Conservation (phyloP, 2,113 vertebrate genomes). For the Cryptotis parvus region DNA sequence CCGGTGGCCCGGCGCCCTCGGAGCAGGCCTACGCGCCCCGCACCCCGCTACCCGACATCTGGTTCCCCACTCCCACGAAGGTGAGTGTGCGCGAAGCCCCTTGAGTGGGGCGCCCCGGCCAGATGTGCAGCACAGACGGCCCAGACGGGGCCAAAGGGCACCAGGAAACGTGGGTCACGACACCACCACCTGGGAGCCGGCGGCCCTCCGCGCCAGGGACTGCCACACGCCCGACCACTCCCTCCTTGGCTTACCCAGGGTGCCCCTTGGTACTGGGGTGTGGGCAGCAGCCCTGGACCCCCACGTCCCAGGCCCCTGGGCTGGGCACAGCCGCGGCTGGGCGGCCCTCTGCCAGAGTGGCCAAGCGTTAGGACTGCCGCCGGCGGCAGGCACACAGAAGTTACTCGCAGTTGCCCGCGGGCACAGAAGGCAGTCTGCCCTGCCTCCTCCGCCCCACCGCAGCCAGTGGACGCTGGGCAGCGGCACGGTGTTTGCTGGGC, state of each 20-base stretch:
- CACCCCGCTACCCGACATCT: slow-evolving; percentile 96
- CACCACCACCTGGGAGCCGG: too few relatives aligned
- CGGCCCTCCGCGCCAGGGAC: not conserved
- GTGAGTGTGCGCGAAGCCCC: slow-evolving; percentile 84
- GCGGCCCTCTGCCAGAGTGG: fast-evolving
- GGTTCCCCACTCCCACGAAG: slow-evolving; percentile 99
- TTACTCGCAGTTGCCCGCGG: slow-evolving; percentile 85
- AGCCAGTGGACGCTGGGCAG: slow-evolving; percentile 69
- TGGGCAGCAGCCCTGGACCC: not conserved
- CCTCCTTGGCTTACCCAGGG: fast-evolving
- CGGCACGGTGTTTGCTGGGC: slow-evolving; percentile 61
- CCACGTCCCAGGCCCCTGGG: fast-evolving
- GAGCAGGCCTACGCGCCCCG: slow-evolving; percentile 94
- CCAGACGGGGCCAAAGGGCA: not conserved
- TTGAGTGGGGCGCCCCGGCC: slow-evolving; percentile 16
- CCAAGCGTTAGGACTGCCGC: slow-evolving; percentile 69
- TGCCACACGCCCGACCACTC: not conserved
- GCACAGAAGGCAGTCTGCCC: slow-evolving; percentile 65
- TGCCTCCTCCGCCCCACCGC: slow-evolving; percentile 70
- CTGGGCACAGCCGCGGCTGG: fast-evolving
- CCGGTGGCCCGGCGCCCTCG: slow-evolving; percentile 91
- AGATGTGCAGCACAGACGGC: slow-evolving; percentile 71
- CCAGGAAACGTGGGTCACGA: not conserved
- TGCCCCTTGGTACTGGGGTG: not conserved
- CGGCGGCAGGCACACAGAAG: slow-evolving; percentile 77